Conservation (phyloP, 2,113 vertebrate genomes). For the Catharus minimus region DNA sequence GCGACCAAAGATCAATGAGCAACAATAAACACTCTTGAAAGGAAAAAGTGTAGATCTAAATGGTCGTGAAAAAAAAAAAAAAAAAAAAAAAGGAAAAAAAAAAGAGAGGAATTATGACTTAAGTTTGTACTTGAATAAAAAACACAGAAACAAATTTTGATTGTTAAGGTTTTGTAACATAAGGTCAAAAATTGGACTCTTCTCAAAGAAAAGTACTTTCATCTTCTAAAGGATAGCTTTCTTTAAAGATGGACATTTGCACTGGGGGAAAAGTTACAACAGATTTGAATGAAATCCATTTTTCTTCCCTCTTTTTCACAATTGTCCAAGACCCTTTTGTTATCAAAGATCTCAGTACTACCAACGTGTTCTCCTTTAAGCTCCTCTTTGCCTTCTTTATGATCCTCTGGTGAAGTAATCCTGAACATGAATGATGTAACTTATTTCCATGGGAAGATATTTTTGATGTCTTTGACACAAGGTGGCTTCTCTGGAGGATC, state of each 20-base stretch:
- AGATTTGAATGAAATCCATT: constrained; percentile 23
- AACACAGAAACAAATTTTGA: constrained; percentile 59
- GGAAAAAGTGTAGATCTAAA: too few species aligned
- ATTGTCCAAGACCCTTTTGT: constrained; percentile 63
- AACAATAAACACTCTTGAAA: constrained; percentile 62
- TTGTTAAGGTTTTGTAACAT: constrained; percentile 76
- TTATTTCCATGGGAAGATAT: constrained; percentile 38
- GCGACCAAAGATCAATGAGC: constrained; percentile 82
- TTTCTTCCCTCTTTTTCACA: constrained; percentile 59
- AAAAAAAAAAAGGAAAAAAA: not conserved
- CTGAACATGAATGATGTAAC: not conserved
- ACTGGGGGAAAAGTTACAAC: constrained; percentile 42
- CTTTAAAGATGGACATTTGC: constrained; percentile 58
- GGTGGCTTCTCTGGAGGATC: constrained; percentile 59
- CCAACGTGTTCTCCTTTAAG: constrained; percentile 41
- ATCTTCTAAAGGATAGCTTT: constrained; percentile 63
- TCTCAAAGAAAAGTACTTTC: constrained; percentile 66
- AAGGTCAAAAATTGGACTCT: constrained; percentile 64
- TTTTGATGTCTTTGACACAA: not conserved
- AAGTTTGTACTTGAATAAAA: constrained; percentile 66
- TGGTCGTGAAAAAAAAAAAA: too few species aligned
- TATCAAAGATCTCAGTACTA: constrained; percentile 47
- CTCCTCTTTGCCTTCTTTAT: constrained; percentile 47
- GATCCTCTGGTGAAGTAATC: constrained; percentile 31
- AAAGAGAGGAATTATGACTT: constrained; percentile 38